Base-by-base conservation (phyloP, 2,888 invertebrate genomes). In the Entomobrya multifasciata region DNA sequence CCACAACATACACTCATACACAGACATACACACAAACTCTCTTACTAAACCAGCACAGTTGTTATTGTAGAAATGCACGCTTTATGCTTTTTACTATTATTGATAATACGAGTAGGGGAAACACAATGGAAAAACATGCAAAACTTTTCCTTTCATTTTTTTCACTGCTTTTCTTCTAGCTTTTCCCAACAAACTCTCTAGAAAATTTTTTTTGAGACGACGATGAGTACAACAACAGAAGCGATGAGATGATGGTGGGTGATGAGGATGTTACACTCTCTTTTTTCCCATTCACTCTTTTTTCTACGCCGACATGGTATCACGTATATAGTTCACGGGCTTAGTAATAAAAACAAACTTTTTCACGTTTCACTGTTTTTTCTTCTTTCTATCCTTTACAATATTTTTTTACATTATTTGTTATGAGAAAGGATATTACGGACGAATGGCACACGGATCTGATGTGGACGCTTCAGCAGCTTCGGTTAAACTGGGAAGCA, bases 401-500 rank as follows among this genome's bases (percentile, higher is more conserved):
- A 36, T 36, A 36, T 36, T 3, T 57, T 72, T 65, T 25, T 36
- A 8, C 4, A 17, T 67, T 41, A 47, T 65, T 55, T 41, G 76
- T 55, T 60, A 74, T 49, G 47, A 65, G 36, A 36, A 36, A 36
- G 52, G 41, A 67, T 47, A 60, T 57, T 57, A 44, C 70, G 72
- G 41, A 79, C 62, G 79, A 77, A 52, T 79, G 70, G 86, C 25
- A 60, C 60, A 60, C 60, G 25, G 77, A 60, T 74, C 74, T 65
- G 80, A 87, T 87, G 86, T 87, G 86, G 77, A 87, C 86, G 81
- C 81, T 49, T 77, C 86, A 81, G 62, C 86, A 82, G 86, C 86
- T 77, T 87, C 81, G 86, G 86, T 87, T 67, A 87, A 87, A 87
- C 86, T 87, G 86, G 86, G 81, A 87, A 87, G 86, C 86, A 57